Conservation (phyloP, 2,797 vertebrate genomes). For the Fratercula arctica region DNA sequence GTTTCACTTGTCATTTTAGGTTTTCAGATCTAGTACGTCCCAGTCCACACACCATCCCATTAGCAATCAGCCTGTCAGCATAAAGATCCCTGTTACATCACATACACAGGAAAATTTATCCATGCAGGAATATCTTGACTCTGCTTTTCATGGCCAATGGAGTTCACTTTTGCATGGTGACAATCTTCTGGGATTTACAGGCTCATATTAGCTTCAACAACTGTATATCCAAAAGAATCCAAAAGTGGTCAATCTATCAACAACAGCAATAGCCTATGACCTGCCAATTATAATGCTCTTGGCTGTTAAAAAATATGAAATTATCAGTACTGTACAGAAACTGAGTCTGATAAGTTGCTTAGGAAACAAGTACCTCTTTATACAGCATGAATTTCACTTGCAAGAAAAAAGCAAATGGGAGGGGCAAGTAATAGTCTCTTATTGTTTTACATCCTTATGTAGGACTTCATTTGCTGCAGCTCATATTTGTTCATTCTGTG, state of each 20-base stretch:
- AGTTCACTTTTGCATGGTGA: background rate
- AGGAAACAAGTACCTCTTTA: background rate
- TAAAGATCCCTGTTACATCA: background rate
- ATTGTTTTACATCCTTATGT: background rate
- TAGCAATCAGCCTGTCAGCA: background rate
- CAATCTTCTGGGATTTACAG: background rate
- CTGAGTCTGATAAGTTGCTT: background rate
- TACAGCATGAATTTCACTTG: background rate
- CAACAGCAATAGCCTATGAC: background rate
- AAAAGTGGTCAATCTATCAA: background rate
- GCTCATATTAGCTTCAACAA: background rate
- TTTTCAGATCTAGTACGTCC: background rate
- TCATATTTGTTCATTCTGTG: background rate
- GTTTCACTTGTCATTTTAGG: background rate
- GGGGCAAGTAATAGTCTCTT: background rate
- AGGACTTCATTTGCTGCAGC: background rate
- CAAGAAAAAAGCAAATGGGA: background rate
- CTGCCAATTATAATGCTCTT: background rate
- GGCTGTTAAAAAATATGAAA: background rate
- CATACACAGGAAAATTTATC: background rate
- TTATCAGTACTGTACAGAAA: background rate
- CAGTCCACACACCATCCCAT: background rate
- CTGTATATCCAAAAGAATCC: background rate
- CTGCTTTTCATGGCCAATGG: background rate
- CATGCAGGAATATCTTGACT: background rate